These are phyloP conservation scores for Cuniculus paca DNA, from an alignment of 2,797 vertebrate genomes.

Conservation along the genomic window DNA sequence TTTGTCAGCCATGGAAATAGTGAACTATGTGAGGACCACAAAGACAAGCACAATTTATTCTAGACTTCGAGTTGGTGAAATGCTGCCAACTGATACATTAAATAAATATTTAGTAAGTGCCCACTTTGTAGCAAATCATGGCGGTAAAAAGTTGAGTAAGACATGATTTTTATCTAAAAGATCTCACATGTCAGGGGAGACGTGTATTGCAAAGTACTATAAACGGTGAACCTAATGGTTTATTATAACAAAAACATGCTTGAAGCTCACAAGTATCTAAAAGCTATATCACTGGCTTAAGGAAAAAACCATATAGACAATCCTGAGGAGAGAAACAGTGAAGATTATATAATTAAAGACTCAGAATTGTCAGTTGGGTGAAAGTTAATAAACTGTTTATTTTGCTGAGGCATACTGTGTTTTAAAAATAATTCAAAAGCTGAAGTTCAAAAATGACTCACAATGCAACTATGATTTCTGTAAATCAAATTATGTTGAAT, in stretches of 20 bases:
- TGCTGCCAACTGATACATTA: constrained; percentile 5
- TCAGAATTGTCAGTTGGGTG: neutral
- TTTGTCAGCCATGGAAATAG: neutral
- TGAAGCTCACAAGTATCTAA: neutral
- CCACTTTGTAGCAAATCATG: neutral
- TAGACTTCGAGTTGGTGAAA: neutral
- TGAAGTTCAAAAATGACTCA: constrained; percentile 38
- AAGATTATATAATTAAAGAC: neutral
- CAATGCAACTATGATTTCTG: neutral
- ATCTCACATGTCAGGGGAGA: neutral
- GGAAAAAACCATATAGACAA: neutral
- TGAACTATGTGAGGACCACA: neutral
- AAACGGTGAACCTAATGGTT: neutral
- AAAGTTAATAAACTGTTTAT: constrained; percentile 29
- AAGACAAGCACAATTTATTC: constrained; percentile 60
- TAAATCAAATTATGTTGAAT: constrained; percentile 42
- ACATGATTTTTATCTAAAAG: neutral
- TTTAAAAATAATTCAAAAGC: constrained; percentile 63
- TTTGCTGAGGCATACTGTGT: constrained; percentile 42
- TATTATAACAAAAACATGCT: constrained; percentile 17
- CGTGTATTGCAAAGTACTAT: neutral
- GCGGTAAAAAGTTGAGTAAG: neutral
- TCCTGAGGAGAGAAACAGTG: neutral
- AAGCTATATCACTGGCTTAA: constrained; percentile 9
- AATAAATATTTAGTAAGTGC: neutral